A percentile compares a stretch with the other conserved stretches of the same genome.
Evolutionary conservation across 1,140 invertebrate species (phyloP).

Genomic region (Venustaconcha ellipsiformis): DNA sequence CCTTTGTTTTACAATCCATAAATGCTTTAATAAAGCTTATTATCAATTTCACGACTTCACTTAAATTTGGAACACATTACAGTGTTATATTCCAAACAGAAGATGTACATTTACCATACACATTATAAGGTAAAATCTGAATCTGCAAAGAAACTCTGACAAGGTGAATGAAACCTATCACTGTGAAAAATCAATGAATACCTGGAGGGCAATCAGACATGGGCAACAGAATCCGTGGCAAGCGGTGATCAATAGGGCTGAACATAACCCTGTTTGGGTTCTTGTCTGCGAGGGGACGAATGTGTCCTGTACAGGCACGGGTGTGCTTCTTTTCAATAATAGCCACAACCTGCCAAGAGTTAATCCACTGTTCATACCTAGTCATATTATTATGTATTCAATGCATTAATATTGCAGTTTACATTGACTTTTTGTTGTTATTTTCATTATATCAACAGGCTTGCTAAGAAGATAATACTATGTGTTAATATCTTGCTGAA

Average conservation of each 20-base stretch:
- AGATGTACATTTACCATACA: background rate
- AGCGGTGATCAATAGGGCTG: constrained; percentile 78
- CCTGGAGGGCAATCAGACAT: constrained; percentile 73
- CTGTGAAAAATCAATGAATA: constrained; percentile 23
- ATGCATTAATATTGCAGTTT: too few species aligned
- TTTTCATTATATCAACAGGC: too few species aligned
- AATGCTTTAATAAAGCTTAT: too few species aligned
- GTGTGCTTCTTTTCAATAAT: constrained; percentile 74
- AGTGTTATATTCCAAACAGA: background rate
- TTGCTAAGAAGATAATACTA: too few species aligned
- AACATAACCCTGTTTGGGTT: constrained; percentile 75
- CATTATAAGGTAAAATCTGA: background rate
- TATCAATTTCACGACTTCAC: too few species aligned
- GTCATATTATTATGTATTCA: too few species aligned
- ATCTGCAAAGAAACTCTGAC: constrained; percentile 1
- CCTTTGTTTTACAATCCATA: too few species aligned
- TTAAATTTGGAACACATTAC: background rate
- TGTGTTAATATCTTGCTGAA: too few species aligned
- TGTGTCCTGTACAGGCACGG: constrained; percentile 76
- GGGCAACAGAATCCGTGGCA: constrained; percentile 80
- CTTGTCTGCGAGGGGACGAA: constrained; percentile 75
- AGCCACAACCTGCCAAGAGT: constrained; percentile 69
- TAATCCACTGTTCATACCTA: too few species aligned
- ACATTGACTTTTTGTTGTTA: too few species aligned
- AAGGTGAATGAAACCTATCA: constrained; percentile 2